phyloP scores from a whole-genome alignment of 2,113 vertebrate genomes.

The Perognathus longimembris region DNA sequence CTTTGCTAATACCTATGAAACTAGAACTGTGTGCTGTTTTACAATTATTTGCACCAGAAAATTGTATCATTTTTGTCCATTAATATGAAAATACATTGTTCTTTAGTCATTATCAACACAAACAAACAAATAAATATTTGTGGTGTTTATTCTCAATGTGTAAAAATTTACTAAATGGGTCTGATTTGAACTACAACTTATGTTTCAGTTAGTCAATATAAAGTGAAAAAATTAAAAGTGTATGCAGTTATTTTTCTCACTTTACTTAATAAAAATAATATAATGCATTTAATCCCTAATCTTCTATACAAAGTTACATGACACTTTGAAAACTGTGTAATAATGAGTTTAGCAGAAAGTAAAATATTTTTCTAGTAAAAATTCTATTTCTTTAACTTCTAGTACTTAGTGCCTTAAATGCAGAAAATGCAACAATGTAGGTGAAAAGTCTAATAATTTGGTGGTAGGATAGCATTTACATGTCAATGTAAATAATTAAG shows the following conservation, averaged over 20 bases:
- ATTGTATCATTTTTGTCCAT: no score
- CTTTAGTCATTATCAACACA: no score
- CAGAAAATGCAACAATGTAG: neutral
- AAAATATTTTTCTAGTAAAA: neutral
- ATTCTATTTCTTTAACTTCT: slow-evolving; percentile 7
- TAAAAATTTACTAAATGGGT: neutral
- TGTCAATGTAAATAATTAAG: no score
- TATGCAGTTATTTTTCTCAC: neutral
- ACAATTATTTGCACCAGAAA: no score
- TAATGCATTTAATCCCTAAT: neutral
- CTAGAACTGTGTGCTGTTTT: no score
- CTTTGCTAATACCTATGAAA: no score
- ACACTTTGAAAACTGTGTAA: no score
- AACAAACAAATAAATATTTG: no score
- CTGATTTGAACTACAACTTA: neutral
- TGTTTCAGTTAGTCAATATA: neutral
- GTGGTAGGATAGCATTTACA: no score
- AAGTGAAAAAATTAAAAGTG: neutral
- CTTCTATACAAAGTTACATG: neutral
- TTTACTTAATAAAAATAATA: neutral
- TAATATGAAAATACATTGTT: no score
- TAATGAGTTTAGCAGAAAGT: neutral
- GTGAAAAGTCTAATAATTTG: no score
- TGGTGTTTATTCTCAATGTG: no score
- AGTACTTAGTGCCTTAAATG: neutral